Conservation (phyloP, 2,888 invertebrate species). For the Leucania comma region DNA sequence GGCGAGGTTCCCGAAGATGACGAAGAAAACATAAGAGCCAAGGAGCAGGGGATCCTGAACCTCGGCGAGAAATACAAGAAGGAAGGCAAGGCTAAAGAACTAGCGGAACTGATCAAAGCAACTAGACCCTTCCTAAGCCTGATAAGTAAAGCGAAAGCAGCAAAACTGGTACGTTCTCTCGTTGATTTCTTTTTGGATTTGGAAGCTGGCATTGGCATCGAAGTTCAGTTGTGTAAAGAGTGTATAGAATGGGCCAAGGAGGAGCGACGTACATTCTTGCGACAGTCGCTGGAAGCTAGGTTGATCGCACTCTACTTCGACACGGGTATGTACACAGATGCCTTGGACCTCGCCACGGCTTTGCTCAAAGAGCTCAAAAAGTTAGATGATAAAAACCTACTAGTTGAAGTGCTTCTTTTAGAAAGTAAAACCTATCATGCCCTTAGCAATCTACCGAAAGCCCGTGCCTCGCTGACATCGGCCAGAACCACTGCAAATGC, state of each 20-base stretch:
- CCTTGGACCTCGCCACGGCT: slow-evolving; percentile 95
- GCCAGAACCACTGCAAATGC: slow-evolving; percentile 99
- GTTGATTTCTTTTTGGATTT: slow-evolving; percentile 99
- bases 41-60: slow-evolving; percentile 98
- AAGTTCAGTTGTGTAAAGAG: slow-evolving; percentile 98
- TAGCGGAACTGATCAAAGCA: slow-evolving; percentile 97
- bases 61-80: slow-evolving; percentile 98
- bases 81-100: slow-evolving; percentile 97
- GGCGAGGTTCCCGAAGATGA: slow-evolving; percentile 95
- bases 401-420: slow-evolving; percentile 99
- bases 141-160: slow-evolving; percentile 99
- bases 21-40: slow-evolving; percentile 97
- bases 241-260: slow-evolving; percentile 99
- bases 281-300: slow-evolving; percentile 98
- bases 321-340: slow-evolving; percentile 97
- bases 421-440: slow-evolving; percentile 99
- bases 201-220: slow-evolving; percentile 98
- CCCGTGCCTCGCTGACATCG: slow-evolving; percentile 98
- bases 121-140: slow-evolving; percentile 98
- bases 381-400: slow-evolving; percentile 99
- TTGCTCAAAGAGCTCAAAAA: slow-evolving; percentile 99
- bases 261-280: slow-evolving; percentile 98
- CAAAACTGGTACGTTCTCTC: slow-evolving; percentile 98
- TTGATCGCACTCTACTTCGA: slow-evolving; percentile 98
- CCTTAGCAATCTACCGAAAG: slow-evolving; percentile 98